These are phyloP conservation scores for Garra rufa DNA, from an alignment of 2,113 vertebrate species.

Conservation along the genomic window DNA sequence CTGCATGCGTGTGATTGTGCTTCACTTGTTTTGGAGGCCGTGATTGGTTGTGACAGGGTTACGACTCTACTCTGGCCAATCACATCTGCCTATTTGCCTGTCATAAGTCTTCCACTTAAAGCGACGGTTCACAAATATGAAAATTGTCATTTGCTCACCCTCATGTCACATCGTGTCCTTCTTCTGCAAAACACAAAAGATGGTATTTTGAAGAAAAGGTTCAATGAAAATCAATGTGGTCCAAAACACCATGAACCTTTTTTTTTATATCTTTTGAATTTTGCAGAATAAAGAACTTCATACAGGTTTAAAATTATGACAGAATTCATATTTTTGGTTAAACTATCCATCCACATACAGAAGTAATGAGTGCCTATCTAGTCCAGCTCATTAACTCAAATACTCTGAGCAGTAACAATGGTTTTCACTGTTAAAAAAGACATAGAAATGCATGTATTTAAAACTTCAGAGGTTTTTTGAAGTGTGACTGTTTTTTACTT, in stretches of 20 bases:
- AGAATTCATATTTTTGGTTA: not conserved
- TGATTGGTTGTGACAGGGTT: conserved; percentile 46
- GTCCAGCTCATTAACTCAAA: not conserved
- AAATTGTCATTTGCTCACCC: not conserved
- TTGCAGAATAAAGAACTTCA: not conserved
- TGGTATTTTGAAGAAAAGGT: not conserved
- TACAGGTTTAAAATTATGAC: not conserved
- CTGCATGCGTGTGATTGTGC: conserved; percentile 46
- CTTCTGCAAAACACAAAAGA: not conserved
- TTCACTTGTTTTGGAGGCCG: conserved; percentile 18
- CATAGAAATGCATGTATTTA: not conserved
- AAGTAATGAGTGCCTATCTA: conserved; percentile 12
- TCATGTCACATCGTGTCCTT: not conserved
- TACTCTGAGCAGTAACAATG: not conserved
- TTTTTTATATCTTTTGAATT: not conserved
- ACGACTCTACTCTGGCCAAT: not conserved
- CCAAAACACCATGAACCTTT: not conserved
- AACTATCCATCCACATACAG: not conserved
- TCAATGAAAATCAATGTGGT: not conserved
- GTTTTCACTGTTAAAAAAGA: not conserved
- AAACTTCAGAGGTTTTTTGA: conserved; percentile 14
- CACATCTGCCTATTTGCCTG: not conserved
- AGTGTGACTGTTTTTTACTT: not conserved
- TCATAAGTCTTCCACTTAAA: not conserved
- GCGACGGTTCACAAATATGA: not conserved